A percentile compares a stretch with the other conserved stretches of the same genome.
Evolutionary conservation across 2,797 vertebrate genomes (phyloP).

Genomic region (Liasis olivaceus): DNA sequence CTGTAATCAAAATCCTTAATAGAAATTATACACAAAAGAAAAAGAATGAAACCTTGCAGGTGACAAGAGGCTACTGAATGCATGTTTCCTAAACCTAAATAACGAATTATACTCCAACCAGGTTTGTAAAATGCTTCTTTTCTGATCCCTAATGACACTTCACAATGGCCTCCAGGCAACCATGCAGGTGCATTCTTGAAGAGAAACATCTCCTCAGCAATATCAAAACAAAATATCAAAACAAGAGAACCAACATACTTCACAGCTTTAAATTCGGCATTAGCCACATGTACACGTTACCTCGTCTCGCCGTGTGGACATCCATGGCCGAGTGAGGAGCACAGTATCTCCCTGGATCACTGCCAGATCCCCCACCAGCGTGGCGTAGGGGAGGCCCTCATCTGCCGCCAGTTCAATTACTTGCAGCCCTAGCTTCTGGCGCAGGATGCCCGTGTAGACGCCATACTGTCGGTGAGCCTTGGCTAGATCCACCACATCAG

Average conservation of each 20-base stretch:
- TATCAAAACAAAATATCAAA: not conserved
- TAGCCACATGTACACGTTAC: conserved; percentile 58
- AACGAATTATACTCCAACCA: not conserved
- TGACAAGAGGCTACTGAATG: not conserved
- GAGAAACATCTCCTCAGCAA: not conserved
- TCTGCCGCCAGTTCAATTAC: conserved; percentile 87
- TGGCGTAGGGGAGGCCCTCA: conserved; percentile 82
- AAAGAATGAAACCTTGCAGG: not conserved
- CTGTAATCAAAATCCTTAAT: not conserved
- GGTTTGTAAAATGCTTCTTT: not conserved
- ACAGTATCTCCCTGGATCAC: conserved; percentile 90
- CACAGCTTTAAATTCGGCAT: not conserved
- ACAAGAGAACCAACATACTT: not conserved
- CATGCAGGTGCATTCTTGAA: not conserved
- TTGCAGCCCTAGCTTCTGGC: conserved; percentile 91
- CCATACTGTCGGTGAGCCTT: conserved; percentile 91
- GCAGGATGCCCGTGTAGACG: conserved; percentile 86
- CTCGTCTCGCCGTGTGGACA: conserved; percentile 83
- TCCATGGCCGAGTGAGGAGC: conserved; percentile 85
- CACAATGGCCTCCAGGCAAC: not conserved
- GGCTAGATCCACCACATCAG: conserved; percentile 79
- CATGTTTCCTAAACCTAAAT: not conserved
- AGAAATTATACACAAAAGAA: not conserved
- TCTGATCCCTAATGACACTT: not conserved
- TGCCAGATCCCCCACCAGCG: conserved; percentile 85